Base-by-base conservation (phyloP, 1,140 invertebrate genomes). In the Eriocheir sinensis region DNA sequence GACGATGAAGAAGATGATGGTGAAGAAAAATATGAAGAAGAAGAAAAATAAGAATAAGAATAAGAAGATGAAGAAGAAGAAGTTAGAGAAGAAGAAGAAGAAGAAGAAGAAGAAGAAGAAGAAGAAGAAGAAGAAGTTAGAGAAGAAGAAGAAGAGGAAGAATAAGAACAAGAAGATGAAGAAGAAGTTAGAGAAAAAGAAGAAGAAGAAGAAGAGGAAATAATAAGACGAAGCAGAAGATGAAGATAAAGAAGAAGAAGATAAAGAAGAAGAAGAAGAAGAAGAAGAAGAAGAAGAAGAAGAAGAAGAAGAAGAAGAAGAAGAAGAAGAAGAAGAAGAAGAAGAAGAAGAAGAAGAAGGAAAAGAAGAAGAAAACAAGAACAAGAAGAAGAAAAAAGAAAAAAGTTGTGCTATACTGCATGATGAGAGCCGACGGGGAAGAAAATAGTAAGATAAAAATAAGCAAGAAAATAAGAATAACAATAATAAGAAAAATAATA, bases 71-170 rank as follows among this genome's bases (percentile, higher is more conserved):
- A 27, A 72, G 60, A 27, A 27, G 32, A 81, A 81, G 27, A n/a
- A 83, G 80, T 27, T 15, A 83, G 80, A 83, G 80, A 83, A n/a
- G 30, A n/a, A 83, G 80, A 83, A n/a, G 30, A n/a, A 83, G 80
- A 83, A n/a, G 30, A n/a, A 83, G 80, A 83, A n/a, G 30, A n/a
- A 83, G 80, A 83, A n/a, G 30, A n/a, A 83, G 80, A 83, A n/a
- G 30, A n/a, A 83, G 80, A 83, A n/a, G 30, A n/a, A 83, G 80
- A 83, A n/a, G 30, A n/a, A 36, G 80, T 15, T 15, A 36, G 80
- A 36, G 80, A 83, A n/a, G 27, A n/a, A 83, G 80, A 83, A n/a
- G 30, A 27, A 72, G 60, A 72, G 60, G 27, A 27, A 72, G 60
- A 72, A 27, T 12, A 27, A 72, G 60, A 72, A 27, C 9, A 27